phyloP scores from a whole-genome alignment of 2,888 invertebrate species.

The Isoperla grammatica region DNA sequence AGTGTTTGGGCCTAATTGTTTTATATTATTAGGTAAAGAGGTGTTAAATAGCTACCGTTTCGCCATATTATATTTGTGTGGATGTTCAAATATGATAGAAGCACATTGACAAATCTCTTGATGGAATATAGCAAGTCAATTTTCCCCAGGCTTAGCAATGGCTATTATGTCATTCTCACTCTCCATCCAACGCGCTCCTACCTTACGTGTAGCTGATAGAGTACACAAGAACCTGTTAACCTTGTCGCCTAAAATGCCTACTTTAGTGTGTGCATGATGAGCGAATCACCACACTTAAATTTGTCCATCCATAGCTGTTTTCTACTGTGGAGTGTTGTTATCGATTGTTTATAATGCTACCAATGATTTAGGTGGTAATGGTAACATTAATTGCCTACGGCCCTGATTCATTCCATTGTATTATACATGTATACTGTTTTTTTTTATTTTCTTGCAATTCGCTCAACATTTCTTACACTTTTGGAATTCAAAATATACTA shows the following conservation, averaged over 20 bases:
- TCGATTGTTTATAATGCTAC: slow-evolving; percentile 6
- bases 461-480: slow-evolving; percentile 28
- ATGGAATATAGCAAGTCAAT: slow-evolving; percentile 14
- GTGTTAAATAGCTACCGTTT: slow-evolving; percentile 21
- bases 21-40: slow-evolving; percentile 20
- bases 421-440: slow-evolving; percentile 23
- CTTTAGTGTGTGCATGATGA: slow-evolving; percentile 7
- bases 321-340: slow-evolving; percentile 15
- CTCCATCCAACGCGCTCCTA: slow-evolving; percentile 12
- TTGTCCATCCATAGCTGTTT: slow-evolving; percentile 21
- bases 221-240: background rate
- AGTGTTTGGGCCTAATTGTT: slow-evolving; percentile 31
- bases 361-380: slow-evolving; percentile 1
- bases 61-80: slow-evolving; percentile 25
- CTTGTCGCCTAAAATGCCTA: slow-evolving; percentile 13
- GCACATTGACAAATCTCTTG: slow-evolving; percentile 20
- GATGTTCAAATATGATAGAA: slow-evolving; percentile 24
- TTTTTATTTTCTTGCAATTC: slow-evolving; percentile 24
- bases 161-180: slow-evolving; percentile 14
- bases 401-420: slow-evolving; percentile 29
- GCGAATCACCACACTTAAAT: slow-evolving; percentile 7
- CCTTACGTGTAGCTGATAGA: background rate
- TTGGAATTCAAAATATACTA: slow-evolving; percentile 21
- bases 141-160: slow-evolving; percentile 16
- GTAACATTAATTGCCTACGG: slow-evolving; percentile 24